Conservation (phyloP, 2,888 invertebrate species). For the Lasioglossum malachurum region DNA sequence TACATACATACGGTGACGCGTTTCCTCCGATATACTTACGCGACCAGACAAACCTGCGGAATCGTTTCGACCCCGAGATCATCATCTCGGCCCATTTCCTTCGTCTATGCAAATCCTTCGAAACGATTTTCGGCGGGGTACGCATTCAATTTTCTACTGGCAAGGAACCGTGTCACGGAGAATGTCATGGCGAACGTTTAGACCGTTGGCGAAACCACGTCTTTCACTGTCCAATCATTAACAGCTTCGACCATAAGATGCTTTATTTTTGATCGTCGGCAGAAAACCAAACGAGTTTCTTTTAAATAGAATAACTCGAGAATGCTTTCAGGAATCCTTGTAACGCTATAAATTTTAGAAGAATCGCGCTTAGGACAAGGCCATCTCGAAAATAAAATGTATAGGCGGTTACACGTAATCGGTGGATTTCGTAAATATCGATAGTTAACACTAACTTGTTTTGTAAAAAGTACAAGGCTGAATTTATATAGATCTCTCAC, state of each 20-base stretch:
- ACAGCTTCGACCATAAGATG: conserved; percentile 2
- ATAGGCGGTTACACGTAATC: background rate
- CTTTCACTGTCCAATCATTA: background rate
- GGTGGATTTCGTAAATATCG: background rate
- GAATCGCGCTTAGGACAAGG: background rate
- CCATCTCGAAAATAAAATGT: background rate
- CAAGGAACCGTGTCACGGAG: conserved; percentile 1
- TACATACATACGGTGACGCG: background rate
- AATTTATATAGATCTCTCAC: too few relatives aligned
- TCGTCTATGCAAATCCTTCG: background rate
- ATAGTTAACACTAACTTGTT: background rate
- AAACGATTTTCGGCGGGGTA: background rate
- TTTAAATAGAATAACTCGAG: background rate
- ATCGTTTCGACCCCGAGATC: conserved; percentile 6
- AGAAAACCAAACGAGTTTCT: conserved; percentile 1
- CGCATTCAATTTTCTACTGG: background rate
- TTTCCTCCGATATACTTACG: background rate
- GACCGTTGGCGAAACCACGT: background rate
- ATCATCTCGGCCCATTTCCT: background rate
- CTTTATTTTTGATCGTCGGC: background rate
- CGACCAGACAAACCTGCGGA: background rate
- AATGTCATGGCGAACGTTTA: background rate
- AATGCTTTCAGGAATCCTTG: background rate
- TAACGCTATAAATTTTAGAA: background rate
- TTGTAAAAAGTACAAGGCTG: too few relatives aligned